A percentile compares a stretch with the other conserved stretches of the same genome.
phyloP scores from a whole-genome alignment of 2,888 invertebrate species.

The Tiliacea citrago region DNA sequence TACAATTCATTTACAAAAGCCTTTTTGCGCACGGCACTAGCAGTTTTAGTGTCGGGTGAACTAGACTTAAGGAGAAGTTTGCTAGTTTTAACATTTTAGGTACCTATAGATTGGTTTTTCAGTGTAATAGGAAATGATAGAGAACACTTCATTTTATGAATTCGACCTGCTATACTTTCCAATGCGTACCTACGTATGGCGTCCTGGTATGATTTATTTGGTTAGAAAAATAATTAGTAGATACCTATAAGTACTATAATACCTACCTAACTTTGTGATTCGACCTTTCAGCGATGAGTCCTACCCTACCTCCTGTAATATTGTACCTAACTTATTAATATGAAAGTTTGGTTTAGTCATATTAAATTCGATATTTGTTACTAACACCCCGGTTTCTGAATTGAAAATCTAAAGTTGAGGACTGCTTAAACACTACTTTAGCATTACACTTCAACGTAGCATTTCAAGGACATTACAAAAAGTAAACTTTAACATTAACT shows the following conservation, averaged over 20 bases:
- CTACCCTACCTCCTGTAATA: too few relatives aligned
- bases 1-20: constrained; percentile 68
- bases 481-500: too few relatives aligned
- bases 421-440: too few relatives aligned
- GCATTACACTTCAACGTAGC: too few relatives aligned
- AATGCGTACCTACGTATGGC: background rate
- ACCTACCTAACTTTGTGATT: too few relatives aligned
- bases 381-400: too few relatives aligned
- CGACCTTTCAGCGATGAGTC: background rate
- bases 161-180: background rate
- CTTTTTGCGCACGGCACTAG: constrained; percentile 75
- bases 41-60: constrained; percentile 81
- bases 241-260: too few relatives aligned
- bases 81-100: background rate
- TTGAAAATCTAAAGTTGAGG: too few relatives aligned
- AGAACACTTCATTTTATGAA: background rate
- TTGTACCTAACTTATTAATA: too few relatives aligned
- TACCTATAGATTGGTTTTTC: background rate
- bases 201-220: background rate
- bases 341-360: too few relatives aligned
- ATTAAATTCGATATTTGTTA: too few relatives aligned
- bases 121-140: background rate
- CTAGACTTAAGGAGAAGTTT: constrained; percentile 78
- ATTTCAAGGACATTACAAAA: too few relatives aligned
- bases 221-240: background rate